phyloP scores from a whole-genome alignment of 2,888 invertebrate species.

The Ceramica pisi region DNA sequence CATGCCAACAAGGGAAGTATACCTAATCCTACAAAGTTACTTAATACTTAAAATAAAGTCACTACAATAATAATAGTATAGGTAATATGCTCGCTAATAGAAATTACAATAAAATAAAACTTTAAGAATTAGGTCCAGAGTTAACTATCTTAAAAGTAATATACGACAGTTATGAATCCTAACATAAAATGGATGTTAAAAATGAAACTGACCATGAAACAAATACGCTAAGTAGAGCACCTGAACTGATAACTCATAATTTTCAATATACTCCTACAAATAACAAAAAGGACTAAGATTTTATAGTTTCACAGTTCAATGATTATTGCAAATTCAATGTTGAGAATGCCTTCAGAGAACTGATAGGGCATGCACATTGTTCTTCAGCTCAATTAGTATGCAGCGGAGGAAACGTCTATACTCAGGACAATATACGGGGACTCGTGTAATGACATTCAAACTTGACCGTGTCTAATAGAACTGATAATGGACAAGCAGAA shows the following conservation, averaged over 20 bases:
- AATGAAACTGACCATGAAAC: conserved; percentile 19
- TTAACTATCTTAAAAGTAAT: neutral
- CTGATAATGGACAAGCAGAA: conserved; percentile 75
- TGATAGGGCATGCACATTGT: conserved; percentile 82
- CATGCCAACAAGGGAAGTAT: neutral
- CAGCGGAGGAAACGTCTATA: conserved; percentile 68
- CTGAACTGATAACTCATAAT: neutral
- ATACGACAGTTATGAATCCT: neutral
- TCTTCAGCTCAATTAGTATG: conserved; percentile 78
- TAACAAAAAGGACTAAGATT: conserved; percentile 33
- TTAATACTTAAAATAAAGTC: neutral
- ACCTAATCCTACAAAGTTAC: neutral
- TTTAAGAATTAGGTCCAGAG: neutral
- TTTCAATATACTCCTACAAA: conserved; percentile 4
- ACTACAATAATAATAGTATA: too few relatives aligned
- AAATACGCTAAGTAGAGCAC: conserved; percentile 26
- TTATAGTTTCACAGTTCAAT: conserved; percentile 63
- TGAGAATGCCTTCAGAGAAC: conserved; percentile 73
- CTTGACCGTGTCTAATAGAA: conserved; percentile 85
- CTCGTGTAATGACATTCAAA: conserved; percentile 81
- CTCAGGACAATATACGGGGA: conserved; percentile 64
- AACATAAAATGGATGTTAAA: neutral
- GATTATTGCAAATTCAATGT: conserved; percentile 65
- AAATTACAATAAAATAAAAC: neutral
- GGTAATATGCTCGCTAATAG: too few relatives aligned